Base-by-base conservation (phyloP, 2,113 vertebrate genomes). In the Brachyistius frenatus region DNA sequence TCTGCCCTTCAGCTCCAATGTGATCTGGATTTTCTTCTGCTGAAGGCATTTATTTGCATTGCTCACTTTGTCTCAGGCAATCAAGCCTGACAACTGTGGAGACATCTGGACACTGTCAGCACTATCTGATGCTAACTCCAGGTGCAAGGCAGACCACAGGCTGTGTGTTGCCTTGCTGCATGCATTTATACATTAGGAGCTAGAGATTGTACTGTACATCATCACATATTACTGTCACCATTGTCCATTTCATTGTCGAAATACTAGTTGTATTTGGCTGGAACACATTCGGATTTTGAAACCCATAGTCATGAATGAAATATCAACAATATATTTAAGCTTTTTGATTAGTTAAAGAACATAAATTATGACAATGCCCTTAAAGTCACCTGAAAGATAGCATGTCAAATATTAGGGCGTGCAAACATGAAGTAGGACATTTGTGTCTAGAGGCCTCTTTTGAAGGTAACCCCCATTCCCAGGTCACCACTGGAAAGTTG, bases 381-480 rank as follows among this genome's bases (percentile, higher is more conserved):
- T 44, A 1, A 44, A 78, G 67, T 57, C 76, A 65, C 35, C 41
- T 50, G 31, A 70, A 70, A 46, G 32, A 30, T 6, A 63, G 33
- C 10, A 3, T 37, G 10, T 37, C 7, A 54, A 66, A 79, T 49
- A 46, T 5, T 9, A 53, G 4, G 10, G 1, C 57, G 55, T 7
- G 57, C 14, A 35, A 36, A 31, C 37, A 62, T 13, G 10, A 8
- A 75, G 82, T 60, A 73, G 74, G 78, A 49, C 47, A 66, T 57
- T 58, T 69, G 72, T 55, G 56, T 47, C 39, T 55, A 15, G 54
- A 66, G 53, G 39, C 56, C 44, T 74, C 13, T 66, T 73, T 60
- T 72, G 81, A 71, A 86, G 83, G 70, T 84, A 83, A 87, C 84
- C 84, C 63, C 54, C 56, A 66, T 89, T 78, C 82, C 57, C 56